Conservation (phyloP, 1,140 invertebrate genomes). For the Solenopsis fugax region DNA sequence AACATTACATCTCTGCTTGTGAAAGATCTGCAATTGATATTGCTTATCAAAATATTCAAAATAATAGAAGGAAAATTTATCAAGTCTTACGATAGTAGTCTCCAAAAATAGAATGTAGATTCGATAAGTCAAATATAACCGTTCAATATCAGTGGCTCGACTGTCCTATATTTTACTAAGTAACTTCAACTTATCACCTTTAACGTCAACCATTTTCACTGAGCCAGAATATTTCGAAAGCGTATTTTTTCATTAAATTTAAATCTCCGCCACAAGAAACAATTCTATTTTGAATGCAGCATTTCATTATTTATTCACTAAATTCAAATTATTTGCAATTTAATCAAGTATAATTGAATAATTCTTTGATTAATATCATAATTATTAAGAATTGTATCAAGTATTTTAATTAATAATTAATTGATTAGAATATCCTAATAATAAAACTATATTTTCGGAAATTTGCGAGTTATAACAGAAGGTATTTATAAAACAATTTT, state of each 20-base stretch:
- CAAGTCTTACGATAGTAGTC: neutral
- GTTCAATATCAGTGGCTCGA: slow-evolving; percentile 14
- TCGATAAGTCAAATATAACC: slow-evolving; percentile 24
- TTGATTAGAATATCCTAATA: neutral
- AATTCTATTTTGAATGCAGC: neutral
- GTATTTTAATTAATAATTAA: neutral
- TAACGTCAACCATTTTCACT: neutral
- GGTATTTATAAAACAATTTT: neutral
- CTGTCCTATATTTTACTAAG: neutral
- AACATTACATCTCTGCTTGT: neutral
- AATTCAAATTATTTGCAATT: neutral
- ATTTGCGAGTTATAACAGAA: neutral
- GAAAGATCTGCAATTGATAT: neutral
- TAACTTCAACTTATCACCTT: slow-evolving; percentile 19
- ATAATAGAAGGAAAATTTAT: neutral
- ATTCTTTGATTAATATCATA: neutral
- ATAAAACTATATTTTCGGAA: neutral
- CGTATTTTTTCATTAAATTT: no score
- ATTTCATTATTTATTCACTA: neutral
- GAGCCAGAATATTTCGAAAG: neutral
- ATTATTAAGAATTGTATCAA: neutral
- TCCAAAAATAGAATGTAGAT: slow-evolving; percentile 12
- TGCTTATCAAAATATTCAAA: neutral
- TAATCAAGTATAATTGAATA: no score
- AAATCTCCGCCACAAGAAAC: neutral